Evolutionary conservation across 1,140 invertebrate species (phyloP).

Genomic region (Drosophila kurseongensis): DNA sequence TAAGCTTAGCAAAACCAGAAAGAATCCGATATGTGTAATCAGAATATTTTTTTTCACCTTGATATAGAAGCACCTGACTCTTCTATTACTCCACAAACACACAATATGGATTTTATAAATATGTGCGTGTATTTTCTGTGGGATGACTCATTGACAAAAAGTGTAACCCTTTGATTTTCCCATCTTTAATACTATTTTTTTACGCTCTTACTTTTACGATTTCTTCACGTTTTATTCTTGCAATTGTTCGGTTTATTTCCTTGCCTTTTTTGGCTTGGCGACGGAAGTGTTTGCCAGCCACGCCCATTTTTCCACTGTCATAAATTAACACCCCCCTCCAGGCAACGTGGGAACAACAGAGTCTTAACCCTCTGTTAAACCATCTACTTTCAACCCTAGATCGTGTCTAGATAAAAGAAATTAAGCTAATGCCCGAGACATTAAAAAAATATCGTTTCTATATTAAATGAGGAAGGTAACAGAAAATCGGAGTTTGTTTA

Average conservation of each 20-base stretch:
- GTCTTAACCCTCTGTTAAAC: slow-evolving; percentile 17
- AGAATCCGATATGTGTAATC: slow-evolving; percentile 28
- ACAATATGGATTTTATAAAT: neutral
- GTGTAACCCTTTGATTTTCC: slow-evolving; percentile 12
- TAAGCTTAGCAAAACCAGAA: slow-evolving; percentile 26
- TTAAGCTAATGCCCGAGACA: slow-evolving; percentile 4
- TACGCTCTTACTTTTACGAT: slow-evolving; percentile 6
- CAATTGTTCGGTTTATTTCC: slow-evolving; percentile 1
- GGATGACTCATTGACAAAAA: neutral
- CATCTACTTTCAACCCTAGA: slow-evolving; percentile 20
- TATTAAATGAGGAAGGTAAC: neutral
- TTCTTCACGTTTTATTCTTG: slow-evolving; percentile 5
- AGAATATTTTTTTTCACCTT: slow-evolving; percentile 19
- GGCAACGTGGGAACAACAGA: slow-evolving; percentile 25
- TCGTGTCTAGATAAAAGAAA: slow-evolving; percentile 5
- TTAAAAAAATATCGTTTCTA: slow-evolving; percentile 1
- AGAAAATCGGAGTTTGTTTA: too few species aligned
- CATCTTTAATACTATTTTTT: neutral
- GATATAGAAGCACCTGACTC: slow-evolving; percentile 33
- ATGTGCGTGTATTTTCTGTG: too few species aligned
- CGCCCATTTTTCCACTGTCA: slow-evolving; percentile 70
- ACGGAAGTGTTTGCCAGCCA: slow-evolving; percentile 55
- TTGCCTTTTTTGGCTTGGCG: slow-evolving; percentile 12
- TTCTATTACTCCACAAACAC: neutral
- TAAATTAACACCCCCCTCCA: slow-evolving; percentile 58